Evolutionary conservation across 2,113 vertebrate species (phyloP).

Genomic region (Hyperopisus bebe): DNA sequence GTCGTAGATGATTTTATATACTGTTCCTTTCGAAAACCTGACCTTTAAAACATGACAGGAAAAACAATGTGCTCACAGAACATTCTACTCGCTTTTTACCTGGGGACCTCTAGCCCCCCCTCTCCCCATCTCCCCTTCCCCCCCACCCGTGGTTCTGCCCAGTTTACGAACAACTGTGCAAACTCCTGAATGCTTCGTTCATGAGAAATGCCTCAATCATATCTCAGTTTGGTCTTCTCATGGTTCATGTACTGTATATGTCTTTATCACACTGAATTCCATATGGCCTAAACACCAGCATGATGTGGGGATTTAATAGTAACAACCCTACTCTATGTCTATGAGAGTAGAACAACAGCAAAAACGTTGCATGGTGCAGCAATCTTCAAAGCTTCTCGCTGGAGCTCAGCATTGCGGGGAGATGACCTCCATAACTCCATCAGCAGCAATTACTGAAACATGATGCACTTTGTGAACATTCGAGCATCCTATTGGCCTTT

Average conservation of each 20-base stretch:
- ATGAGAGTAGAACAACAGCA: neutral
- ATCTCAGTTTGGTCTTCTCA: slow-evolving; percentile 53
- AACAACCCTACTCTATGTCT: neutral
- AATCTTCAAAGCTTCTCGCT: neutral
- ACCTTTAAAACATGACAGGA: slow-evolving; percentile 52
- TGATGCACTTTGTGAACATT: slow-evolving; percentile 30
- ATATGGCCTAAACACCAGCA: neutral
- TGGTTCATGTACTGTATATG: slow-evolving; percentile 50
- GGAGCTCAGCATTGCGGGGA: neutral
- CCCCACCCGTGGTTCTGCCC: too few species aligned
- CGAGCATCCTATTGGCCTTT: slow-evolving; percentile 21
- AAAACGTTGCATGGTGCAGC: neutral
- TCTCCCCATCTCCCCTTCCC: neutral
- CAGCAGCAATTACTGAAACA: slow-evolving; percentile 27
- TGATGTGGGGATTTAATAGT: neutral
- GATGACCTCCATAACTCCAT: slow-evolving; percentile 12
- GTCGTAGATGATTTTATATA: slow-evolving; percentile 33
- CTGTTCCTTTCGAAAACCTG: slow-evolving; percentile 41
- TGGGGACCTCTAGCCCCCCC: neutral
- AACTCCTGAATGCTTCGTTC: slow-evolving; percentile 38
- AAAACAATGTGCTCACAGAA: slow-evolving; percentile 28
- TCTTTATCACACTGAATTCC: slow-evolving; percentile 53
- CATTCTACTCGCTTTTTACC: neutral
- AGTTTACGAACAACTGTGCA: slow-evolving; percentile 36
- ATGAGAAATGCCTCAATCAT: slow-evolving; percentile 45